Evolutionary conservation across 2,888 invertebrate genomes (phyloP), one percentile per base, ranked within the genome.

Genomic region (Hyles lineata): DNA sequence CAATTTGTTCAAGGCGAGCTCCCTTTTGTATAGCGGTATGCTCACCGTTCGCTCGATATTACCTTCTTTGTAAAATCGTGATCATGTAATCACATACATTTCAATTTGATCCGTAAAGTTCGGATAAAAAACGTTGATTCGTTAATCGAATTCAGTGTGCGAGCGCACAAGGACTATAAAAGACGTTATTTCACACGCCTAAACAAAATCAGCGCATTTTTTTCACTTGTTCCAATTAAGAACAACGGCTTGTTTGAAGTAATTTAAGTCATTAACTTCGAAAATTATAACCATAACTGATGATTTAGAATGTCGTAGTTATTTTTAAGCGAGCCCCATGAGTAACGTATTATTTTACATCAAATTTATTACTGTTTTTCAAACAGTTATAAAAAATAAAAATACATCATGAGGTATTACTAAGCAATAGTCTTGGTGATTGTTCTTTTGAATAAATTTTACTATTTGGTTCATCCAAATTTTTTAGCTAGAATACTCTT

Each of bases 1-100:
- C 21, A 69, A 52, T 73, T 67, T 63, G 43, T 67, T 73, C 70
- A 70, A 73, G 58, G 73, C 32, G 23, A 73, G 35, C 61, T 52
- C 62, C 52, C 32, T 60, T 61, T 50, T 61, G 59, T 50, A 70
- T 61, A n/a, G 69, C 17, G 17, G 55, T 15, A 3, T 32, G n/a
- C 32, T 63, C 35, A 63, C 35, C 19, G 32, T 62, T 62, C 62
- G 43, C 43, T 23, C 17, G 7, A 67, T 50, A 67, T 50, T 29
- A 58, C 21, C 55, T 29, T 70, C 25, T 52, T 29, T 55, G 29
- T 50, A 58, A 70, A 70, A 32, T 50, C 23, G n/a, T 50, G 67
- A 50, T 17, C 17, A 50, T 23, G 67, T 67, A 23, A 67, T 43
- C 43, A 43, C 11, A 67, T 35, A 67, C 17, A 50, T 50, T 67